Evolutionary conservation across 2,797 vertebrate genomes (phyloP).

Genomic region (Prunella strophiata): DNA sequence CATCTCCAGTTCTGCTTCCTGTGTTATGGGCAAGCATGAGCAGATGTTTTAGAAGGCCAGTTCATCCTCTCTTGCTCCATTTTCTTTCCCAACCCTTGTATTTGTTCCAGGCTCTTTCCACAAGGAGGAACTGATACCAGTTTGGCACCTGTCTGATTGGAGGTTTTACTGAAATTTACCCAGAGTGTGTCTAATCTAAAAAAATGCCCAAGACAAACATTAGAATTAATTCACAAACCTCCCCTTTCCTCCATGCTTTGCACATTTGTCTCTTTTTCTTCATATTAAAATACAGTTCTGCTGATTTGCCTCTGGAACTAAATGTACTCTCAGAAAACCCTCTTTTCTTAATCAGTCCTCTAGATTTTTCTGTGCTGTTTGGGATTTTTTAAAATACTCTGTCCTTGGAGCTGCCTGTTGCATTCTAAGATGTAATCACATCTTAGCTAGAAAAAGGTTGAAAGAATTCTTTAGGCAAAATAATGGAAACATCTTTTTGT

Average conservation of each 20-base stretch:
- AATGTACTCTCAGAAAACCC: neutral
- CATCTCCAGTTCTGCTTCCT: neutral
- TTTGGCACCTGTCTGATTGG: neutral
- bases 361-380: neutral
- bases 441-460: neutral
- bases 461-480: neutral
- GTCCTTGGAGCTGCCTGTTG: neutral
- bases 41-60: neutral
- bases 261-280: neutral
- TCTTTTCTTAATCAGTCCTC: neutral
- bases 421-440: neutral
- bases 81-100: neutral
- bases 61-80: neutral
- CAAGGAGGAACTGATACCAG: neutral
- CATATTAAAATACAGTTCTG: neutral
- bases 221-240: neutral
- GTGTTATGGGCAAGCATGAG: neutral
- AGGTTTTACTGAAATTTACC: neutral
- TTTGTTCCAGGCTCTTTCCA: neutral
- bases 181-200: neutral
- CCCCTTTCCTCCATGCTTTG: neutral
- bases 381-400: neutral
- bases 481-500: neutral
- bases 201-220: neutral
- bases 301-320: neutral